A percentile compares a stretch with the other conserved stretches of the same genome.
Conservation (phyloP, 2,113 vertebrate genomes). For the Amia ocellicauda region DNA sequence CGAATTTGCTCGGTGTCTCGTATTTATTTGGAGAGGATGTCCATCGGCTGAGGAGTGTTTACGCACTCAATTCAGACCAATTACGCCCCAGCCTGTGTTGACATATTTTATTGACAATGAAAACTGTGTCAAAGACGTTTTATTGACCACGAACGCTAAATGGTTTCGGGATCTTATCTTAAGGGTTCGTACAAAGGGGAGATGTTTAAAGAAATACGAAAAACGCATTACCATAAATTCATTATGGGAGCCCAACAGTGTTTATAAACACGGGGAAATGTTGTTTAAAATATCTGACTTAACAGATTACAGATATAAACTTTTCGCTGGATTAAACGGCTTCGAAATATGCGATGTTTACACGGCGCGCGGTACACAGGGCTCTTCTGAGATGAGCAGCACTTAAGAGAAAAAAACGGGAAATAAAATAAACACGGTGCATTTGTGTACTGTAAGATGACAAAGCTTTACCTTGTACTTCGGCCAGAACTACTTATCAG, state of each 20-base stretch:
- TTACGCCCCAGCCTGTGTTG: neutral
- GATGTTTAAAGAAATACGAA: constrained; percentile 41
- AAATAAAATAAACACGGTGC: constrained; percentile 44
- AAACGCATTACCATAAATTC: constrained; percentile 74
- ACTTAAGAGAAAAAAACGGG: constrained; percentile 44
- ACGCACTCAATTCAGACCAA: constrained; percentile 5
- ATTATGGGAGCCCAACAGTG: constrained; percentile 68
- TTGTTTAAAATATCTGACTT: constrained; percentile 72
- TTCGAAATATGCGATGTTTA: constrained; percentile 63
- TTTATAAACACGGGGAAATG: constrained; percentile 71
- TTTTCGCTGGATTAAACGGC: constrained; percentile 61
- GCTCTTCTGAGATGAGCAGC: constrained; percentile 33
- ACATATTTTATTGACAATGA: neutral
- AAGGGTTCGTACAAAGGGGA: constrained; percentile 3
- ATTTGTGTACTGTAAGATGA: constrained; percentile 23
- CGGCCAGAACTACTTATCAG: neutral
- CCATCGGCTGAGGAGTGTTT: constrained; percentile 5
- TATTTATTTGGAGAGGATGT: constrained; percentile 5
- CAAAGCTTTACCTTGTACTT: constrained; percentile 24
- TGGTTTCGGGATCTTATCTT: constrained; percentile 23
- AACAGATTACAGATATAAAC: constrained; percentile 73
- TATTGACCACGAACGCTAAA: constrained; percentile 18
- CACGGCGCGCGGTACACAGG: constrained; percentile 36
- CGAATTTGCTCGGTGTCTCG: neutral
- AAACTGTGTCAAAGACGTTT: constrained; percentile 10